Conservation (phyloP, 1,140 invertebrate genomes). For the Microvelia longipes region DNA sequence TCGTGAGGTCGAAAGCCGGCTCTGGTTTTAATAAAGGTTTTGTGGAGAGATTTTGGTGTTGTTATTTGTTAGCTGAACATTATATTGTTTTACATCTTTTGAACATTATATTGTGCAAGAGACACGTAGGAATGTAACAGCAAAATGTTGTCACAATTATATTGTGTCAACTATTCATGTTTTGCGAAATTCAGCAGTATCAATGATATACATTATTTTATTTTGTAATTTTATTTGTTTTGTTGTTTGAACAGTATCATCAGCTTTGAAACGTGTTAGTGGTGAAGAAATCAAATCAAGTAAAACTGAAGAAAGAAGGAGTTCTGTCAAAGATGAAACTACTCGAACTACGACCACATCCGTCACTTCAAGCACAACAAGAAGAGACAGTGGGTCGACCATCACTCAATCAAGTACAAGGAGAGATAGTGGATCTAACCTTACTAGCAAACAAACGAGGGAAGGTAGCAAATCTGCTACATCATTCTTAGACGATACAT, state of each 20-base stretch:
- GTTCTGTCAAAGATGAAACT: constrained; percentile 1
- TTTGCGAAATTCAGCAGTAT: too few relatives aligned
- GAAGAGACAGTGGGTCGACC: neutral
- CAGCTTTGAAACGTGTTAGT: constrained; percentile 18
- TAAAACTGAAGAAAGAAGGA: neutral
- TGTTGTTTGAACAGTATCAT: constrained; percentile 20
- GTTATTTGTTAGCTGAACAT: too few relatives aligned
- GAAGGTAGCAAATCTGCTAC: constrained; percentile 10
- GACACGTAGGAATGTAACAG: too few relatives aligned
- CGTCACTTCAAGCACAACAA: neutral
- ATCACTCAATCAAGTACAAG: constrained; percentile 1
- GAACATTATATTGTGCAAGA: too few relatives aligned
- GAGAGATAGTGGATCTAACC: neutral
- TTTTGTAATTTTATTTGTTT: too few relatives aligned
- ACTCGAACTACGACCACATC: neutral
- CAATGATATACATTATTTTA: too few relatives aligned
- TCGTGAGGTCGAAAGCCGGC: too few relatives aligned
- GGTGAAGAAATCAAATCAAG: constrained; percentile 5
- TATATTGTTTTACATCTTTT: too few relatives aligned
- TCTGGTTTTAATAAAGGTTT: too few relatives aligned
- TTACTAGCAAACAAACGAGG: constrained; percentile 1
- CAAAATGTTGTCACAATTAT: too few relatives aligned
- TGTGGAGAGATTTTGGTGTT: too few relatives aligned
- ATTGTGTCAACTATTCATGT: too few relatives aligned
- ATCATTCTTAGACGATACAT: constrained; percentile 46